Evolutionary conservation across 2,113 vertebrate species (phyloP), one percentile per base, ranked within the genome.

Genomic region (Saimiri boliviensis): DNA sequence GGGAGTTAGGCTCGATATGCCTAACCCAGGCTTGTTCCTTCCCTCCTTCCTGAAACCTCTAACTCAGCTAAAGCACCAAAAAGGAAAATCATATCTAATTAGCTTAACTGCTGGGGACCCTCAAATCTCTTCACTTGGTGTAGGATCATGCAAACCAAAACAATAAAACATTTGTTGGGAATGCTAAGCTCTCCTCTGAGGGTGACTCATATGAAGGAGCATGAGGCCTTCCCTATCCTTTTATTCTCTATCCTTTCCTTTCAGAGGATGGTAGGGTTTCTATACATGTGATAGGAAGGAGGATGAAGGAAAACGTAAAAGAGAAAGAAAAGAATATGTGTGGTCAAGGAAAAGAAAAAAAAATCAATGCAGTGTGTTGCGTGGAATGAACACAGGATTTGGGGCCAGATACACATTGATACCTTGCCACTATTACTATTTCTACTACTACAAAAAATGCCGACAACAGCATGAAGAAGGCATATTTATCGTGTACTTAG

Each of bases 41-140:
- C 35, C 42, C 77, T 84, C 47, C 68, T 79, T 60, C 95, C 82
- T n/a, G 58, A 91, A 94, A 89, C 66, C 85, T 96, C 40, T 49
- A 73, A 56, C 52, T 92, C 54, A 27, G 54, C 82, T 77, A 49
- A 91, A 82, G 56, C 54, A 37, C 86, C 5, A 2, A 74, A 94
- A 77, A 86, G 71, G 35, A 94, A 95, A 94, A 88, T 77, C 30
- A 25, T 77, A 63, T 88, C 74, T 56, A 47, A 74, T 91, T 63
- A 60, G 30, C 54, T 45, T 87, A 58, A 71, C 81, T 76, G 8
- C 21, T 30, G 73, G 71, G 94, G 88, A 92, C 60, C 8, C 42
- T 86, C 52, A 20, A 54, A 60, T 70, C 76, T 14, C 35, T 66
- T 83, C 58, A 23, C 76, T 42, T 80, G 66, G 42, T 52, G 9